Conservation (phyloP, 2,888 invertebrate species). For the Ligdia adustata region DNA sequence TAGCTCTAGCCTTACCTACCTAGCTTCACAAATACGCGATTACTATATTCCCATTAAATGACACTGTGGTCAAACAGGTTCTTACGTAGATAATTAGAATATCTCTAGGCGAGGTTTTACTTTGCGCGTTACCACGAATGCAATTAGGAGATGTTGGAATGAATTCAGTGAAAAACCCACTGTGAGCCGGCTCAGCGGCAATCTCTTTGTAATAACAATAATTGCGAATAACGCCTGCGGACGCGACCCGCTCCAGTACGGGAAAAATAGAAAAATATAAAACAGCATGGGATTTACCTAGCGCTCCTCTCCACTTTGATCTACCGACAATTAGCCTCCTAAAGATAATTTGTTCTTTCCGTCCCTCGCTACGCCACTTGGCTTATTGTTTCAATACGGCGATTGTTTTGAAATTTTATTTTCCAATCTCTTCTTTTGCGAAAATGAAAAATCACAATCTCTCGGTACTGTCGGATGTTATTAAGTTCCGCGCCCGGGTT, state of each 20-base stretch:
- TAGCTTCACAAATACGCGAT: too few species aligned
- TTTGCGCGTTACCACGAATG: constrained; percentile 33
- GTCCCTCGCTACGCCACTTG: constrained; percentile 58
- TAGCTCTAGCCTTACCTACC: too few species aligned
- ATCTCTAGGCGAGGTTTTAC: constrained; percentile 10
- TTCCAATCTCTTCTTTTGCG: constrained; percentile 39
- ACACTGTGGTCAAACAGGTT: constrained; percentile 7
- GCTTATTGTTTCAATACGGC: constrained; percentile 67
- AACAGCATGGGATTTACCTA: constrained; percentile 67
- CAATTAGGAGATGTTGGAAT: constrained; percentile 62
- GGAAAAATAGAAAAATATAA: constrained; percentile 56
- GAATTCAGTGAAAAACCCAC: constrained; percentile 66
- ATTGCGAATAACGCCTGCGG: constrained; percentile 76
- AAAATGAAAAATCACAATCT: constrained; percentile 57
- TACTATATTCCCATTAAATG: background rate
- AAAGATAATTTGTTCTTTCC: constrained; percentile 76
- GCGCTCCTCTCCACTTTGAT: constrained; percentile 66
- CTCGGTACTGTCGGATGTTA: constrained; percentile 43
- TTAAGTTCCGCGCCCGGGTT: constrained; percentile 45
- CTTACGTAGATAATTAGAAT: constrained; percentile 5
- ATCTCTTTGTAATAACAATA: constrained; percentile 83
- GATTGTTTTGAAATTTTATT: constrained; percentile 65
- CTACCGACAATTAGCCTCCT: constrained; percentile 76
- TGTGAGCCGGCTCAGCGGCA: constrained; percentile 72
- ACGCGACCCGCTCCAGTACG: constrained; percentile 46